Percentiles rank a stretch among this genome's conserved stretches.
These are phyloP conservation scores for Caenorhabditis japonica DNA, from an alignment of 2,888 invertebrate species.

Conservation along the genomic window DNA sequence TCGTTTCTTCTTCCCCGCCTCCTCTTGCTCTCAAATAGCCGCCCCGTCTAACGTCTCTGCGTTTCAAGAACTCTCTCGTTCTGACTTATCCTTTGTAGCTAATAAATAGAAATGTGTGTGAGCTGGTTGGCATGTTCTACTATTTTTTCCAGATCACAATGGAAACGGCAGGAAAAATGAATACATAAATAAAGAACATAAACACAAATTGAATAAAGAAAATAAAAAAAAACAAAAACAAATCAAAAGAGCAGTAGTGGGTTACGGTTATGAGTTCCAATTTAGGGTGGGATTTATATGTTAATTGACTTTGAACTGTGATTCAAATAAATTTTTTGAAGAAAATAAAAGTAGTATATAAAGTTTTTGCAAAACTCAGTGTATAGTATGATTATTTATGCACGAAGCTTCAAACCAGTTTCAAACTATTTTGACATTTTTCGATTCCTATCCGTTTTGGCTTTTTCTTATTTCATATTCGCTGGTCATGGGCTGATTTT, in stretches of 20 bases:
- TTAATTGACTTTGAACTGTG: too few relatives aligned
- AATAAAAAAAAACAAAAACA: too few relatives aligned
- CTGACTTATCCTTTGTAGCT: constrained; percentile 16
- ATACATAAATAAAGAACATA: too few relatives aligned
- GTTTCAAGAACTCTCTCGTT: constrained; percentile 19
- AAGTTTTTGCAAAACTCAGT: constrained; percentile 1
- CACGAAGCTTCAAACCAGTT: constrained; percentile 11
- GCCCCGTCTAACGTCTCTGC: constrained; percentile 15
- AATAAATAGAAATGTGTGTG: constrained; percentile 40
- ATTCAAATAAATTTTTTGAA: too few relatives aligned
- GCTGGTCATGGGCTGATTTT: too few relatives aligned
- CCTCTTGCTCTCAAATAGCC: constrained; percentile 12
- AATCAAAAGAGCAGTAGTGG: too few relatives aligned
- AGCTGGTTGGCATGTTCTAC: constrained; percentile 7
- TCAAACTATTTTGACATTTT: background rate
- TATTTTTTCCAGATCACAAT: background rate
- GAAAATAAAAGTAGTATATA: background rate
- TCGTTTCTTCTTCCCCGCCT: constrained; percentile 14
- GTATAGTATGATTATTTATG: constrained; percentile 9
- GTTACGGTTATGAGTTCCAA: too few relatives aligned
- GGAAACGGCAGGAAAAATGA: background rate
- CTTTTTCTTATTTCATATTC: constrained; percentile 7
- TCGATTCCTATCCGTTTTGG: background rate
- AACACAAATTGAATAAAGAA: too few relatives aligned
- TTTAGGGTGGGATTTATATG: too few relatives aligned